Evolutionary conservation across 1,140 invertebrate species (phyloP).

Genomic region (Caerostris darwini): DNA sequence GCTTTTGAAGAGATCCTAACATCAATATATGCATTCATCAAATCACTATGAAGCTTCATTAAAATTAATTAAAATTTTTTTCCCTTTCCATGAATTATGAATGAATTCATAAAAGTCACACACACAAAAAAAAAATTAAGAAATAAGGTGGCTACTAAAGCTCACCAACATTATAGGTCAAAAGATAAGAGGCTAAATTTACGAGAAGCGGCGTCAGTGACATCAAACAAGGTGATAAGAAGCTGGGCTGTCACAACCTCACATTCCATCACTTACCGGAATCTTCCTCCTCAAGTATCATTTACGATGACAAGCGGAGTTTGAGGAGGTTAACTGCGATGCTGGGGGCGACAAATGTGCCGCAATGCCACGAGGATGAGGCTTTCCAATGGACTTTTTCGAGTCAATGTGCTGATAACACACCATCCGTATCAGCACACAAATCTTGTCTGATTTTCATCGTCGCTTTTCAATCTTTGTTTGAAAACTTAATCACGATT

Average conservation of each 20-base stretch:
- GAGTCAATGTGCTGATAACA: background rate
- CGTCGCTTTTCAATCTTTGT: background rate
- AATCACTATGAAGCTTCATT: too few species aligned
- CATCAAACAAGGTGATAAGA: background rate
- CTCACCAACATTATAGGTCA: background rate
- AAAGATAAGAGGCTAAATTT: background rate
- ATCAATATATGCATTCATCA: too few species aligned
- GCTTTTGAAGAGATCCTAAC: too few species aligned
- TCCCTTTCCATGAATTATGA: too few species aligned
- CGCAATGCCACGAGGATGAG: background rate
- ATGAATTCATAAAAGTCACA: too few species aligned
- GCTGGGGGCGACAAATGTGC: background rate
- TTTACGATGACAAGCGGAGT: slow-evolving; percentile 37
- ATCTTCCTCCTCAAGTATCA: slow-evolving; percentile 49
- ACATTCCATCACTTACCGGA: slow-evolving; percentile 30
- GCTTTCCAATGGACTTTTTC: background rate
- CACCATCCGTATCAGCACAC: background rate
- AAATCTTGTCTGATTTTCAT: background rate
- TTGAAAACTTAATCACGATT: background rate
- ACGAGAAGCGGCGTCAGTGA: background rate
- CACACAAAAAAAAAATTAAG: too few species aligned
- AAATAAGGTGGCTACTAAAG: too few species aligned
- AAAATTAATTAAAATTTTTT: too few species aligned
- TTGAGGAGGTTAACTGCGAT: slow-evolving; percentile 40
- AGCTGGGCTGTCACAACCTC: background rate